These are phyloP conservation scores for Peromyscus eremicus DNA, from an alignment of 2,797 vertebrate species.

Conservation along the genomic window DNA sequence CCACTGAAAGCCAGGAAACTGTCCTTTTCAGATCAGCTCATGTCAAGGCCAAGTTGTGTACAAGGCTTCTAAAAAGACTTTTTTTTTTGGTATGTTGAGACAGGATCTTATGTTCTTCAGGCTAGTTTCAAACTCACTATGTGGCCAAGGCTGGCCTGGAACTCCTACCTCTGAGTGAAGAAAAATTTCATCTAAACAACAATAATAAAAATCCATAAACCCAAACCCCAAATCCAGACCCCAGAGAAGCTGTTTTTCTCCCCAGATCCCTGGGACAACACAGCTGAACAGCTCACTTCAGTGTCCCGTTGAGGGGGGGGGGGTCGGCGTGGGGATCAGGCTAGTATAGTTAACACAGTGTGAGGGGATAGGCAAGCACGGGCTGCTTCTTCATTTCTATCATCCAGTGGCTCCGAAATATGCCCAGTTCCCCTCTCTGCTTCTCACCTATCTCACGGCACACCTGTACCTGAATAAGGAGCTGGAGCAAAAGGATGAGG, in stretches of 20 bases:
- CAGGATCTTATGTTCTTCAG: background rate
- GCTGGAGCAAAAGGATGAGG: slow-evolving; percentile 90
- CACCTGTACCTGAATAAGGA: slow-evolving; percentile 88
- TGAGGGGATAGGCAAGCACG: background rate
- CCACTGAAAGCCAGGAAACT: slow-evolving; percentile 33
- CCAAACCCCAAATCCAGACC: background rate
- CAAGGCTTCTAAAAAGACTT: background rate
- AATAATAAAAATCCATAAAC: background rate
- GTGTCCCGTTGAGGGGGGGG: background rate
- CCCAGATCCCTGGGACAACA: background rate
- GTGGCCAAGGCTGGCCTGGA: background rate
- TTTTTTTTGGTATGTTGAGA: background rate
- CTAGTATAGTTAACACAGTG: background rate
- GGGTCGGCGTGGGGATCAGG: background rate
- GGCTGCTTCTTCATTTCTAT: background rate
- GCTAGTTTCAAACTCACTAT: background rate
- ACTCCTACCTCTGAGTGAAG: background rate
- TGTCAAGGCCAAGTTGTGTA: background rate
- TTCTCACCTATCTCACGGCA: background rate
- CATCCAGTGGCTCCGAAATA: background rate
- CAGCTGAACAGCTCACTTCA: background rate
- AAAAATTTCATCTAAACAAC: background rate
- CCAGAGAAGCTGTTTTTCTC: background rate
- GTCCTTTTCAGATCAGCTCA: background rate
- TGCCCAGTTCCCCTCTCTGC: background rate